Base-by-base conservation (phyloP, 2,888 invertebrate genomes). In the Chrysopilus asiliformis region DNA sequence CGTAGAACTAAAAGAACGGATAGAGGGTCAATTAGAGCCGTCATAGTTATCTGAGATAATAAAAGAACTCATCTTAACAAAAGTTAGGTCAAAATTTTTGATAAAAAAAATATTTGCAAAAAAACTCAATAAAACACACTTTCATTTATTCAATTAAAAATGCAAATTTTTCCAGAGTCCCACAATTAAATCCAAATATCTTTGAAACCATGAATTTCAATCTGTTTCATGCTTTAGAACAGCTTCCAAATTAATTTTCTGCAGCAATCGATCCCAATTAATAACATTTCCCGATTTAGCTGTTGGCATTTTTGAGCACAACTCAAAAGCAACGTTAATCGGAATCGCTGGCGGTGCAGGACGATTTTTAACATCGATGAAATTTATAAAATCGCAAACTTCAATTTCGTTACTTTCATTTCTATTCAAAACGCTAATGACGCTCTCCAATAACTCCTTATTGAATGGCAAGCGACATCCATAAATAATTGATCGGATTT, bases 401-500 rank as follows among this genome's bases (percentile, higher is more conserved):
- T 70, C 67, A 24, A 85, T 65, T 47, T 75, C 70, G 38, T 74
- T 74, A 15, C 74, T 60, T 2, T 72, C 71, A 44, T 80, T 79
- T 47, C 69, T 75, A n/a, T 66, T 59, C 30, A 80, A 56, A 6
- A 61, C 58, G 40, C 45, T 45, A 30, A 86, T 61, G 65, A 84
- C 71, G 41, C 76, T 75, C 43, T 79, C 72, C 46, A 83, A 60
- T 2, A 85, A 63, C 41, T 80, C 75, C 12, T 63, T 55, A 45
- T 72, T 74, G 5, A 85, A 57, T 0, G 85, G 84, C 43, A 86
- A 51, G 17, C 77, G 70, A 42, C 76, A 75, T 1, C 78, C 82
- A 20, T 75, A 70, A 29, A 85, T 55, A 15, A 79, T 63, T 14
- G 75, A 74, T 20, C 79, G 70, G 18, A 83, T 53, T 14, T 74